Conservation (phyloP, 2,797 vertebrate genomes). For the Todus mexicanus region DNA sequence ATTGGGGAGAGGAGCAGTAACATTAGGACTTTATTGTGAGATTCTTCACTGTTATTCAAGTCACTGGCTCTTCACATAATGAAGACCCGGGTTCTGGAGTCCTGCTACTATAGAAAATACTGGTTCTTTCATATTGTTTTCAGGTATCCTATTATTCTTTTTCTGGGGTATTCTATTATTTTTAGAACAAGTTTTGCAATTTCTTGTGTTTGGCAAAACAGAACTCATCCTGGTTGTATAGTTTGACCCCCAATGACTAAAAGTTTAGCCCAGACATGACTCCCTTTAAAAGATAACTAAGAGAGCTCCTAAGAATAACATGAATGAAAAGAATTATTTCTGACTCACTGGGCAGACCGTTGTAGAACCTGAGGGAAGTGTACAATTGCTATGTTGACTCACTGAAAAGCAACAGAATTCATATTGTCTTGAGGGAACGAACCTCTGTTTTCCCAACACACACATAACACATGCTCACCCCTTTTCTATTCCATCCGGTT, state of each 20-base stretch:
- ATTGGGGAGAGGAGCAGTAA: not conserved
- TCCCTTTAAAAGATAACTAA: not conserved
- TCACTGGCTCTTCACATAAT: not conserved
- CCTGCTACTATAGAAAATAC: not conserved
- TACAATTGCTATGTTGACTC: not conserved
- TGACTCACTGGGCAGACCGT: not conserved
- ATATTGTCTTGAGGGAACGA: not conserved
- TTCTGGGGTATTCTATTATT: not conserved
- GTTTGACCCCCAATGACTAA: not conserved
- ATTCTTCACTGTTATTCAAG: not conserved
- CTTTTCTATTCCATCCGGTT: not conserved
- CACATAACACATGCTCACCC: not conserved
- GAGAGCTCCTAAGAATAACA: not conserved
- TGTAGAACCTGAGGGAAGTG: not conserved
- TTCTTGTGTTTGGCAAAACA: not conserved
- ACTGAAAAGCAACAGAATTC: slow-evolving; percentile 13
- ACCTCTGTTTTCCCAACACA: not conserved
- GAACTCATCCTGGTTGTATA: not conserved
- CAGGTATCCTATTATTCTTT: not conserved
- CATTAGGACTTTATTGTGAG: not conserved
- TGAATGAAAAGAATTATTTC: slow-evolving; percentile 22
- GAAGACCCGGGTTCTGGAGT: not conserved
- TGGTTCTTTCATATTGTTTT: not conserved
- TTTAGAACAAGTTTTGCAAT: not conserved
- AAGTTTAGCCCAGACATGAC: not conserved